phyloP scores from a whole-genome alignment of 2,113 vertebrate genomes.

The Pristiophorus japonicus region DNA sequence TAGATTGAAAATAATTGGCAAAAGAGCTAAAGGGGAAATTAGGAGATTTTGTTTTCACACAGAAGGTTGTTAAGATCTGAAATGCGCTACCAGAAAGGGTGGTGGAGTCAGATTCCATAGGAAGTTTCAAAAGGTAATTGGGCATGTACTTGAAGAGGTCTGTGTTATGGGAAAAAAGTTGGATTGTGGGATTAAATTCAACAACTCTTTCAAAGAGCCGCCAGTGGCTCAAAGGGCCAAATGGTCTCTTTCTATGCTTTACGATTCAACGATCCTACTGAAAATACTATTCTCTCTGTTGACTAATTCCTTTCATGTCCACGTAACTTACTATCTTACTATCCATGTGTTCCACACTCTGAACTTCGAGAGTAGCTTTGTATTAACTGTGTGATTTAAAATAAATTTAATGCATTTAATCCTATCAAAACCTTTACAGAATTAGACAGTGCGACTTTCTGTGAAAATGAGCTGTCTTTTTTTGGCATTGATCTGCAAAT shows the following conservation, averaged over 20 bases:
- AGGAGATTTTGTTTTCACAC: background rate
- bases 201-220: background rate
- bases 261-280: background rate
- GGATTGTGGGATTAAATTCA: background rate
- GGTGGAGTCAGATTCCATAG: background rate
- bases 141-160: background rate
- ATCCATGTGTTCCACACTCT: background rate
- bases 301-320: background rate
- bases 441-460: background rate
- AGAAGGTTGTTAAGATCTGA: background rate
- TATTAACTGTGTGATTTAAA: background rate
- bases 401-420: background rate
- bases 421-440: too few species aligned
- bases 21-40: background rate
- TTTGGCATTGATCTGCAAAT: background rate
- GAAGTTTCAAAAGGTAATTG: background rate
- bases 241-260: background rate
- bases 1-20: background rate
- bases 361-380: background rate
- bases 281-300: background rate
- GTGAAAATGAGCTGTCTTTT: background rate
- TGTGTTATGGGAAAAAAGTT: background rate
- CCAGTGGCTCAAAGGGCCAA: too few species aligned
- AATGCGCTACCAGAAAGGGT: background rate
- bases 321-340: too few species aligned